Evolutionary conservation across 2,797 vertebrate species (phyloP).

Genomic region (Oophaga sylvatica): DNA sequence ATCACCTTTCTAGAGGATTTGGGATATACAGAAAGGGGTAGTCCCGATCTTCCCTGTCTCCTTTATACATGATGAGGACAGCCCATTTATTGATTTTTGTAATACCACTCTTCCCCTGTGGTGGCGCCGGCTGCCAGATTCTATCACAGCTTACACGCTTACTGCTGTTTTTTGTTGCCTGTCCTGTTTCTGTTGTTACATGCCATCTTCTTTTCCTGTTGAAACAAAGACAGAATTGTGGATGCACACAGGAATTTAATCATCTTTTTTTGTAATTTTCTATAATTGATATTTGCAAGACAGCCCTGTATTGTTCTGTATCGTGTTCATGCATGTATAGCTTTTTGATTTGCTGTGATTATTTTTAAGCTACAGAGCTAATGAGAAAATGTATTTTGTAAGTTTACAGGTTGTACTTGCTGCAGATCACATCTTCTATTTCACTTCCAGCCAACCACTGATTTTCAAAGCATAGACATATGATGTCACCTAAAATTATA

Average conservation of each 20-base stretch:
- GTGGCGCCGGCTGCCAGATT: too few relatives aligned
- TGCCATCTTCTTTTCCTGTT: conserved; percentile 8
- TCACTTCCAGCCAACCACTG: not conserved
- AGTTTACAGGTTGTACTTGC: not conserved
- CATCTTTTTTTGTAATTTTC: conserved; percentile 37
- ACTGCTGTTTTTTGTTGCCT: not conserved
- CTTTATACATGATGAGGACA: too few relatives aligned
- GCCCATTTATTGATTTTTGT: too few relatives aligned
- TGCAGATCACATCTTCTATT: not conserved
- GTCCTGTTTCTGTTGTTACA: not conserved
- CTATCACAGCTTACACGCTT: not conserved
- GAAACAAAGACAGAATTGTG: conserved; percentile 36
- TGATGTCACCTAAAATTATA: not conserved
- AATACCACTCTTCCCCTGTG: too few relatives aligned
- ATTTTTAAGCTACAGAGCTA: conserved; percentile 6
- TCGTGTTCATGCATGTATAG: conserved; percentile 37
- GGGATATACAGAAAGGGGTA: too few relatives aligned
- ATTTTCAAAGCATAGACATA: not conserved
- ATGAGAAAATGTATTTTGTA: not conserved
- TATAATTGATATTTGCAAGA: conserved; percentile 41
- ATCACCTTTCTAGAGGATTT: too few relatives aligned
- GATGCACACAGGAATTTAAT: conserved; percentile 34
- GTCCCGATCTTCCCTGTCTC: too few relatives aligned
- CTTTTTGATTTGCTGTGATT: conserved; percentile 32
- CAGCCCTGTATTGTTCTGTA: conserved; percentile 15